Conservation (phyloP, 2,888 invertebrate species). For the Rhamphomyia laevipes region DNA sequence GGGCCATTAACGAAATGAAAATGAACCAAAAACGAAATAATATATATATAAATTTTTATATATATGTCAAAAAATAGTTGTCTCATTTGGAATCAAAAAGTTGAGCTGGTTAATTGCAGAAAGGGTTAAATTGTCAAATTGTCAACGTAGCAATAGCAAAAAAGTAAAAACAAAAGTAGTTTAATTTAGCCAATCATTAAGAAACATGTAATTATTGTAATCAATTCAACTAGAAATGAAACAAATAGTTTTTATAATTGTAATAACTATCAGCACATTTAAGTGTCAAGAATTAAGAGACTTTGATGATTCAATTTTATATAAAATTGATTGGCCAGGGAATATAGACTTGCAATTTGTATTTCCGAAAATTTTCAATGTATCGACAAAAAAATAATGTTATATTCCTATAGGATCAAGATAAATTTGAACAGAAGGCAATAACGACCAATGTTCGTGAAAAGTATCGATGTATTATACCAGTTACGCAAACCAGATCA, state of each 20-base stretch:
- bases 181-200: too few species aligned
- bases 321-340: slow-evolving; percentile 47
- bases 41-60: too few species aligned
- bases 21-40: too few species aligned
- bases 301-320: slow-evolving; percentile 72
- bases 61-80: too few species aligned
- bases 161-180: too few species aligned
- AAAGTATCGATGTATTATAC: slow-evolving; percentile 70
- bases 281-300: slow-evolving; percentile 51
- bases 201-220: too few species aligned
- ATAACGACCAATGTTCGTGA: slow-evolving; percentile 70
- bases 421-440: slow-evolving; percentile 46
- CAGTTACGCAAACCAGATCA: slow-evolving; percentile 43
- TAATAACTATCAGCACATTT: neutral
- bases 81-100: too few species aligned
- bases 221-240: neutral
- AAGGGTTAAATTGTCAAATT: too few species aligned
- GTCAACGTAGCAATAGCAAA: too few species aligned
- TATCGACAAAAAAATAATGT: slow-evolving; percentile 15
- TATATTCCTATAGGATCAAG: slow-evolving; percentile 17
- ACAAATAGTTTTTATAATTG: neutral
- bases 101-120: too few species aligned
- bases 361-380: slow-evolving; percentile 20
- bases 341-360: neutral
- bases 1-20: too few species aligned